Base-by-base conservation (phyloP, 2,797 vertebrate species). In the Danio albolineatus region DNA sequence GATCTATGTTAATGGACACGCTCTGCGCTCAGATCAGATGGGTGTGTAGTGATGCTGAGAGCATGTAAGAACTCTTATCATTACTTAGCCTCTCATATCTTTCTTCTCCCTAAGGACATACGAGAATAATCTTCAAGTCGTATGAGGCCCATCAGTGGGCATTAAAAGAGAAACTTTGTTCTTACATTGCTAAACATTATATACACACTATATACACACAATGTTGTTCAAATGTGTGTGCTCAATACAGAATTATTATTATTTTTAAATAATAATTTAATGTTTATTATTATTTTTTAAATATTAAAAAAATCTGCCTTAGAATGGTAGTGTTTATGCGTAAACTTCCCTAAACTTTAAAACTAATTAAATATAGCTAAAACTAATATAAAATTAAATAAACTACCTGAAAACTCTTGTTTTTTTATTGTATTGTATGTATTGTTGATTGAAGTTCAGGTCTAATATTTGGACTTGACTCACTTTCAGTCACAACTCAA, bases 1-100 rank as follows among this genome's bases (percentile, higher is more conserved):
- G 77, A 80, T 71, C 66, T 82, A 82, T 71, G 65, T 72, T 85
- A 87, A 84, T 82, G 82, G 77, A 78, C 81, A 78, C 67, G 61
- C 62, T 77, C 73, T 59, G 19, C 46, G 14, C 41, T 39, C 44
- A 17, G 60, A 75, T 62, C 65, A 49, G 76, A 77, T 43, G 60
- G 44, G 39, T 43, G 61, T 61, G 77, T 80, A 83, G 71, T 69
- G 67, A 48, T 76, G 38, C 76, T 73, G 41, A 79, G 57, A 83
- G 75, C 79, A 74, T 76, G 60, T 56, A 36, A 74, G 12, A 66
- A 28, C 49, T 51, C 7, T 41, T 70, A 71, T 28, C 66, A 73
- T 69, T 80, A 82, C 49, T 67, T 59, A 64, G 61, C 43, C n/a
- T 43, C 12, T 16, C 43, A 73, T 79, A 64, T 44, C 39, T 66